Evolutionary conservation across 2,888 invertebrate species (phyloP), one percentile per base, ranked within the genome.

Genomic region (Diarsia rubi): DNA sequence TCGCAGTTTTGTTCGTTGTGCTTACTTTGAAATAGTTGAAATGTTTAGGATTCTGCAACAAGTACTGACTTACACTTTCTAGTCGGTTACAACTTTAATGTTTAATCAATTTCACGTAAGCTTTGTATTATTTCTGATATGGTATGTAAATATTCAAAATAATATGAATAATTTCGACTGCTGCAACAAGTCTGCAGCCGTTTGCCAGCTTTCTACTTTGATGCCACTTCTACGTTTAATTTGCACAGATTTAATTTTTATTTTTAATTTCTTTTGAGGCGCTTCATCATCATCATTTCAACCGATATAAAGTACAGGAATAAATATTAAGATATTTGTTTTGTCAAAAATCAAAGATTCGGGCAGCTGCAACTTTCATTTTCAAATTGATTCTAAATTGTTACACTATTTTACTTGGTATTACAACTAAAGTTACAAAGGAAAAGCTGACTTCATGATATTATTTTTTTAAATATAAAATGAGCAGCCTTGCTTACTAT

Each of bases 1-100:
- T 42, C 59, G 65, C 27, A 72, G 14, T 75, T 67, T 31, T 54
- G 44, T 57, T 67, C 52, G 68, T 64, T 42, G 60, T 78, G 42
- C 57, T 63, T 44, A 42, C 24, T 70, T 57, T 63, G 47, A 44
- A 63, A 21, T 49, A 0, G 60, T 60, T 12, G 47, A 31, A 47
- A 42, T 79, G 21, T 63, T 78, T n/a, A 9, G 31, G 49, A 24
- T 62, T 54, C 16, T 79, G 47, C 79, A 47, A 72, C 16, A 37
- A 57, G 24, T 49, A 71, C 42, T 5, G n/a, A 31, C 19, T 60
- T 16, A 31, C 21, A 16, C 74, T 44, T 44, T 19, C 19, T 11
- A 74, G 4, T 16, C 66, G 31, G 16, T 77, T 47, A 4, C 19
- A 8, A n/a, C 0, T n/a, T 52, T 24, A 52, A n/a, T 49, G 52